A percentile compares a stretch with the other conserved stretches of the same genome.
Conservation (phyloP, 2,888 invertebrate species). For the Drosophila helvetica region DNA sequence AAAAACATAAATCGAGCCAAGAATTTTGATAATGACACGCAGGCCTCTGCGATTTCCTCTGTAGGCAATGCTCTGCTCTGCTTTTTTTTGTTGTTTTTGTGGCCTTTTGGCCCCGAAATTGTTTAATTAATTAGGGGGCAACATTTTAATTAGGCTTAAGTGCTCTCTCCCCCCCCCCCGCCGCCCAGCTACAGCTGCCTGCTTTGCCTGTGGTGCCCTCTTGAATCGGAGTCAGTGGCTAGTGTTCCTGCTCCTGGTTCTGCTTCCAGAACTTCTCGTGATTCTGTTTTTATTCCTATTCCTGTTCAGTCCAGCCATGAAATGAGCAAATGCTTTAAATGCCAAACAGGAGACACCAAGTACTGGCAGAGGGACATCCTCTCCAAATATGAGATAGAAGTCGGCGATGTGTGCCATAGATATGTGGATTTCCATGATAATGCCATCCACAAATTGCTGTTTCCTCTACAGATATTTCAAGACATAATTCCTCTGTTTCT, state of each 20-base stretch:
- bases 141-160: slow-evolving; percentile 77
- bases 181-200: neutral
- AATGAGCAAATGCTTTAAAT: slow-evolving; percentile 64
- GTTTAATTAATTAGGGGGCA: slow-evolving; percentile 74
- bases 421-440: too few species aligned
- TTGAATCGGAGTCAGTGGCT: neutral
- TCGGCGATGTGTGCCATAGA: too few species aligned
- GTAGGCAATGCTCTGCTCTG: slow-evolving; percentile 9
- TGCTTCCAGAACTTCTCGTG: neutral
- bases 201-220: neutral
- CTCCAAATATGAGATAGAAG: too few species aligned
- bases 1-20: slow-evolving; percentile 62
- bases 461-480: too few species aligned
- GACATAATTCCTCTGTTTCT: too few species aligned
- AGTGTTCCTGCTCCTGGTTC: slow-evolving; percentile 1
- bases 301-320: too few species aligned
- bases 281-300: neutral
- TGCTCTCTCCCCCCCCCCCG: slow-evolving; percentile 28
- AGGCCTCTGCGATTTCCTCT: slow-evolving; percentile 35
- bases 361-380: too few species aligned
- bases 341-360: slow-evolving; percentile 12
- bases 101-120: slow-evolving; percentile 51
- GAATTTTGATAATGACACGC: slow-evolving; percentile 69
- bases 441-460: too few species aligned
- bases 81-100: slow-evolving; percentile 15